Evolutionary conservation across 2,797 vertebrate genomes (phyloP), one percentile per base, ranked within the genome.

Genomic region (Onychomys leucogaster): DNA sequence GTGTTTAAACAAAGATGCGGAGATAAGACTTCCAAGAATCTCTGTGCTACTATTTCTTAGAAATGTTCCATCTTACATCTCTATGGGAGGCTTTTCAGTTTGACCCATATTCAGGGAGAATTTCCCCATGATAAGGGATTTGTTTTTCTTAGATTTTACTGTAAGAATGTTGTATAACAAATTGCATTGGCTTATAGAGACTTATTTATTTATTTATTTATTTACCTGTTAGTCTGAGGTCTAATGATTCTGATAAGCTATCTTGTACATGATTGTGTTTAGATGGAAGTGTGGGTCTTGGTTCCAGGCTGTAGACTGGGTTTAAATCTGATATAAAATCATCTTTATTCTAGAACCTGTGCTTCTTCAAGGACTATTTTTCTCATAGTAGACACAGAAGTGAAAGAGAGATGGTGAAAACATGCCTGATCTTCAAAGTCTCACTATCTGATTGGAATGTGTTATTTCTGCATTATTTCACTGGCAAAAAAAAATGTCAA

Each of bases 81-180:
- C 21, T 93, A 7, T 63, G 11, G 34, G 37, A 69, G 76, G 91
- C 27, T 84, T 91, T 90, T 96, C 61, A 80, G 43, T 34, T 94
- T 92, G 52, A 87, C 63, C 10, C 23, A 3, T 73, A 75, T 52
- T 90, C 5, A 85, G 37, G 76, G 92, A 93, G 57, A 75, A 5
- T 73, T 16, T 81, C 92, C 0, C 19, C 63, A 69, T 34, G 12
- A 57, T 21, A 71, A 84, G 13, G 21, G 9, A 12, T 37, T 81
- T 91, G 10, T 65, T 90, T 86, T 84, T 69, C 37, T 90, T 49
- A 81, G 46, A 14, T 65, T 85, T 96, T 94, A 21, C 81, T 96
- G 1, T 61, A 77, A 69, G 37, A 92, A 83, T n/a, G 16, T 78
- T n/a, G 16, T 83, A 43, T 49, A 87, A 83, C 49, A 84, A 43